Base-by-base conservation (phyloP, 1,140 invertebrate species). In the Papilio polyxenes region DNA sequence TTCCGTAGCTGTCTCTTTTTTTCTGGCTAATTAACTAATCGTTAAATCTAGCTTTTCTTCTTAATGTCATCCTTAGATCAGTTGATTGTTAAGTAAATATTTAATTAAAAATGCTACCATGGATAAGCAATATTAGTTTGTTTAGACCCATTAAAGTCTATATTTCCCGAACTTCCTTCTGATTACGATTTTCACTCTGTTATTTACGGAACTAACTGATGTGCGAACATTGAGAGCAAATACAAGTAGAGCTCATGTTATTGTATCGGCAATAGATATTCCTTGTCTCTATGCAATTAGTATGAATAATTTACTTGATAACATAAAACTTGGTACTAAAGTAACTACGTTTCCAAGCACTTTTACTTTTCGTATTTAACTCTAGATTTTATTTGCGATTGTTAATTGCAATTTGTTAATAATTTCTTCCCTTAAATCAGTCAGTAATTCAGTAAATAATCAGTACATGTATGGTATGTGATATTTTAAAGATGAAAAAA, bases 271-370 rank as follows among this genome's bases (percentile, higher is more conserved):
- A 31, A 65, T 65, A 23, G 62, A 65, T 65, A 65, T 65, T 65
- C 62, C 62, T 13, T 65, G 62, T 65, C 23, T 65, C 23, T 31
- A 65, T 31, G 9, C 62, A 31, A 23, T 10, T 11, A 15, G 23
- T 65, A 31, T 65, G 62, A 65, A 65, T 65, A 65, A 65, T 65
- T 65, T 65, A 65, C 59, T 23, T 23, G 20, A 65, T 65, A 13
- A 65, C 23, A 7, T 31, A 11, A 0, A 59, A 3, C 10, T 31
- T 65, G 10, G 62, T 31, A 65, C 62, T 65, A 65, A 31, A 65
- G 31, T 65, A 65, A 65, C 56, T n/a, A 62, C 10, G 23, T 65
- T 65, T 65, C 20, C 23, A 31, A 65, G n/a, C 59, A 62, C 20
- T 20, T 31, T 65, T 31, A 31, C 62, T 65, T 13, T 5, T n/a